These are phyloP conservation scores for Argentina silus DNA, from an alignment of 2,797 vertebrate genomes.

Conservation along the genomic window DNA sequence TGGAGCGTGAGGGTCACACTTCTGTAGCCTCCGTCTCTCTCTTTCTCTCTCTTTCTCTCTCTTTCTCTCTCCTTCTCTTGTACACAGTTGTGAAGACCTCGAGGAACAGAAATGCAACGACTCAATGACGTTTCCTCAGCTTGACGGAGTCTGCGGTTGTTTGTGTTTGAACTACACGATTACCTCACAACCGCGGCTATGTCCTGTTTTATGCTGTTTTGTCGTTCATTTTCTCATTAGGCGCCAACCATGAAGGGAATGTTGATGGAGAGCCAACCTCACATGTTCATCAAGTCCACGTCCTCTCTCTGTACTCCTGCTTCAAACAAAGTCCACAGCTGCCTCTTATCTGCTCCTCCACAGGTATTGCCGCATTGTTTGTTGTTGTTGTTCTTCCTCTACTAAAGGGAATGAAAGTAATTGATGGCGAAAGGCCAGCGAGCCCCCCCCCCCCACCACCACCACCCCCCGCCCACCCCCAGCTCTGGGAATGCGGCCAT, in stretches of 20 bases:
- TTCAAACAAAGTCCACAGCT: slow-evolving; percentile 9
- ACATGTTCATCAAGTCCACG: slow-evolving; percentile 22
- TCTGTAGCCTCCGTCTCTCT: slow-evolving; percentile 27
- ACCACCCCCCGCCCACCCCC: slow-evolving; percentile 17
- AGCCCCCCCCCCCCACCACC: slow-evolving; percentile 23
- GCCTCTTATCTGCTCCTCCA: slow-evolving; percentile 62
- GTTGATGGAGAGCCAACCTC: slow-evolving; percentile 24
- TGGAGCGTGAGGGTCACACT: slow-evolving; percentile 38
- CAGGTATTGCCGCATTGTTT: slow-evolving; percentile 61
- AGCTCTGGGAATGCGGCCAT: slow-evolving; percentile 40
- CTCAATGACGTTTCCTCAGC: not conserved
- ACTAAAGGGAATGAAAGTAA: slow-evolving; percentile 66
- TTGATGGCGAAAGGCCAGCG: slow-evolving; percentile 58
- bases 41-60: slow-evolving; percentile 2
- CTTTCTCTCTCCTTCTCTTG: slow-evolving; percentile 2
- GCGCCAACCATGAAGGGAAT: not conserved
- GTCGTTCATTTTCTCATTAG: not conserved
- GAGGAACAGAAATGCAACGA: slow-evolving; percentile 1
- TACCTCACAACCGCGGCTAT: not conserved
- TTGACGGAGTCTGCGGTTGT: not conserved
- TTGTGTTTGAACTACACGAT: slow-evolving; percentile 2
- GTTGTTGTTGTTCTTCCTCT: slow-evolving; percentile 49
- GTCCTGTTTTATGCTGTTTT: slow-evolving; percentile 25
- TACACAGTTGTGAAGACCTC: not conserved
- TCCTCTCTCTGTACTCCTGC: not conserved